Evolutionary conservation across 2,797 vertebrate species (phyloP), one percentile per base, ranked within the genome.

Genomic region (Anisognathus igniventris): DNA sequence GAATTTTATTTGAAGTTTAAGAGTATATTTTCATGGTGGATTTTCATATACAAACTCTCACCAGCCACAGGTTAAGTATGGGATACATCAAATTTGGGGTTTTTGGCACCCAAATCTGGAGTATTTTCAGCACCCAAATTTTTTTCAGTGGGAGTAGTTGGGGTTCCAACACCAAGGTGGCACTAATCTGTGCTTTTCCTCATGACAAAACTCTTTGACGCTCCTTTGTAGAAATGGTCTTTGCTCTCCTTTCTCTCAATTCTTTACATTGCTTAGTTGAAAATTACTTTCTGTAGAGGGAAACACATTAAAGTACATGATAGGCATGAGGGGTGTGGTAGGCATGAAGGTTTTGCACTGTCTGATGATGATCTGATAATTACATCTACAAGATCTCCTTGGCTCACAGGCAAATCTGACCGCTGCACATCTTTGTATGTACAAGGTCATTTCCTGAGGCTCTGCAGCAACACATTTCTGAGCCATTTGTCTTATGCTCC

Each of bases 131-230:
- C 54, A 56, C 22, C 4, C 22, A 35, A 17, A 17, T 57, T 35
- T 25, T 56, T 57, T 35, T 35, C 14, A 35, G 22, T 17, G n/a
- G 25, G 35, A 33, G 10, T 42, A 45, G 10, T 7, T 66, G 28
- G 25, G 6, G 6, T 33, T 15, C 10, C 14, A 53, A 8, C 24
- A 4, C 13, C 8, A 40, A 40, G 7, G 8, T 30, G 9, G 3
- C 10, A 15, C 3, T 27, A 58, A 3, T 28, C 48, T 58, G 5
- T 62, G 22, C 15, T 87, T 67, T 17, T 9, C 17, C 5, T 67
- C 0, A 1, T 47, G n/a, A 51, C 9, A 80, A 42, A 73, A 39
- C 4, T 27, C 33, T 47, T 30, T 31, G 22, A 16, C 1, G 3
- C 7, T 14, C 23, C 61, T 68, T 42, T 53, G 30, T n/a, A 30